Evolutionary conservation across 2,888 invertebrate genomes (phyloP).

Genomic region (Strigamia crassipes): DNA sequence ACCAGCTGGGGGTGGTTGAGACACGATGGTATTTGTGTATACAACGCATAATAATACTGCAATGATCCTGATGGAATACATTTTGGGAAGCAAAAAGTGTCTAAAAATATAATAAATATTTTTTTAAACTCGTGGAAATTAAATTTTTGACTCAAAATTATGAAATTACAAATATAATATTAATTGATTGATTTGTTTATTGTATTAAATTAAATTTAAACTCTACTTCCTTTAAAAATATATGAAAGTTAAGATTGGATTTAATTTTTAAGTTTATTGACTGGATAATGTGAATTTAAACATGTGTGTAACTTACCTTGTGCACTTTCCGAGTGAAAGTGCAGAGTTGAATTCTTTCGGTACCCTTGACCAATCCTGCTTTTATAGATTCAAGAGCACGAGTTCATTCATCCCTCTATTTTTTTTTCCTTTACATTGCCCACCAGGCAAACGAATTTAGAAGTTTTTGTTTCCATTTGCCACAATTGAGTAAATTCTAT

Average conservation of each 20-base stretch:
- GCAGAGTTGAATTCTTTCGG: neutral
- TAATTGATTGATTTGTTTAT: no score
- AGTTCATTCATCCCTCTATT: slow-evolving; percentile 13
- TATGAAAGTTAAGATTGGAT: neutral
- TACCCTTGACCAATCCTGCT: neutral
- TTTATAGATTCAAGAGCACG: slow-evolving; percentile 4
- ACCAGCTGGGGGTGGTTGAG: slow-evolving; percentile 39
- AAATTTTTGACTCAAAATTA: no score
- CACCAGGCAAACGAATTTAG: neutral
- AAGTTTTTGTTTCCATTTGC: neutral
- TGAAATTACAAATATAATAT: no score
- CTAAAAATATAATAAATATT: no score
- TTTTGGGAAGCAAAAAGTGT: no score
- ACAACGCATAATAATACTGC: neutral
- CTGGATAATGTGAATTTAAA: neutral
- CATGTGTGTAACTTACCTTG: neutral
- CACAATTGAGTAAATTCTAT: slow-evolving; percentile 5
- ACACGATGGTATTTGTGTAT: neutral
- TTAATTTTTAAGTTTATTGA: neutral
- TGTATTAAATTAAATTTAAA: no score
- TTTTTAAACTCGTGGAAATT: no score
- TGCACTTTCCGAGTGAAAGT: neutral
- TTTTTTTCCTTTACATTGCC: neutral
- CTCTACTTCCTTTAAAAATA: no score
- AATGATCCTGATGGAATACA: neutral